Base-by-base conservation (phyloP, 2,113 vertebrate species). In the Plestiodon gilberti region DNA sequence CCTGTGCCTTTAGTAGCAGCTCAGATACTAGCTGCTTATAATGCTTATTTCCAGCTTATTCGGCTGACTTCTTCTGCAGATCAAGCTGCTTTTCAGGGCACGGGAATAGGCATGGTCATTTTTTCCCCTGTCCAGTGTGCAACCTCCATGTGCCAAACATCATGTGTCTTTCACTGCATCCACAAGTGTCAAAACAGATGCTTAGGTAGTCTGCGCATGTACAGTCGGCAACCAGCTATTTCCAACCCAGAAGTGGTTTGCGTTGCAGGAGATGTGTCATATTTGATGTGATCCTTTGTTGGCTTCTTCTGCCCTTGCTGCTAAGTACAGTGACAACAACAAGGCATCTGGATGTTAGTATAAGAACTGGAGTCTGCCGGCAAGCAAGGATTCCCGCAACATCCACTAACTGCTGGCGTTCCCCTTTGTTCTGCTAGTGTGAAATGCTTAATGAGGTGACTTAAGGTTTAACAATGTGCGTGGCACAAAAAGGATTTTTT, bases 401-500 rank as follows among this genome's bases (percentile, higher is more conserved):
- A 86, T 70, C 30, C 64, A 87, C 59, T 55, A 73, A 38, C 23
- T 59, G 65, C 83, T 84, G 95, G 87, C 82, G 94, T 89, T 62
- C 59, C 89, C 87, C 70, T 92, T 94, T 89, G 92, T 81, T 76
- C 48, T 89, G 33, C 0, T 9, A 87, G 84, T 67, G 59, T 48
- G 88, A 92, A 89, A 90, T 78, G 35, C 61, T 92, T 91, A 91
- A 93, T 91, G 91, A 87, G 88, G 88, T 89, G 92, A 85, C 89
- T 94, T 87, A 89, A 92, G 84, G 85, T 85, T 94, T 92, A 89
- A 91, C 80, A 86, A 94, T 92, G 92, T 92, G 88, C 86, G 67
- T 85, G 84, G 84, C 79, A 88, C 65, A 81, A 84, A 75, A 67
- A 69, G 89, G 65, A 81, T 22, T 86, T 95, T 89, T 76, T 87